Base-by-base conservation (phyloP, 2,797 vertebrate genomes). In the Takifugu ocellatus region DNA sequence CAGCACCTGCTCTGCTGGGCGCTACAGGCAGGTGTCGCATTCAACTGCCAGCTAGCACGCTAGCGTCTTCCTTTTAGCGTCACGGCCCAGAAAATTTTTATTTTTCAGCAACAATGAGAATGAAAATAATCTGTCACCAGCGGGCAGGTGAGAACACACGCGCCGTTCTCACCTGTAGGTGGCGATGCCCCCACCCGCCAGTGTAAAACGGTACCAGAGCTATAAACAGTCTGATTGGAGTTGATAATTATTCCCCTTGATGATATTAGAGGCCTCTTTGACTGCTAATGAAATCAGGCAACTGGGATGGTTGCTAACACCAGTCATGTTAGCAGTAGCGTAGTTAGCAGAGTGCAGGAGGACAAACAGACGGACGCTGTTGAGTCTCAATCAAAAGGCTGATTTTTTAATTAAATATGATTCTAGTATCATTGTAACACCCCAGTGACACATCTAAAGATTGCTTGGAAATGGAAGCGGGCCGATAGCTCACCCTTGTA, bases 391-490 rank as follows among this genome's bases (percentile, higher is more conserved):
- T 57, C 58, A 88, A 87, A 90, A 86, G 86, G 87, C 84, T 73
- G 59, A 52, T 50, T 70, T 86, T 81, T 81, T 79, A 84, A 21
- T 21, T 21, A 21, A 21, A 21, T 21, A 21, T 21, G 21, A 21
- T 21, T 21, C 21, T 21, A 21, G 21, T 21, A 21, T 21, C 21
- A 21, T 21, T 21, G 21, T 21, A 21, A 21, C 21, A 21, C 21
- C 21, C 21, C 59, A 64, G 66, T 71, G 48, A 59, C 59, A 17
- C 43, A 17, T 16, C 43, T 17, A 16, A 6, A 16, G 43, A 91
- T 87, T 90, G 80, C 83, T 65, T 24, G 59, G 75, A 86, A 86
- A 83, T 59, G 45, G 58, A 84, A 75, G 70, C 75, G 75, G 76
- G 72, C 83, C 59, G 80, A 77, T 85, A 84, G 84, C 79, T 74